phyloP scores from a whole-genome alignment of 2,113 vertebrate genomes.

The Pristiophorus japonicus region DNA sequence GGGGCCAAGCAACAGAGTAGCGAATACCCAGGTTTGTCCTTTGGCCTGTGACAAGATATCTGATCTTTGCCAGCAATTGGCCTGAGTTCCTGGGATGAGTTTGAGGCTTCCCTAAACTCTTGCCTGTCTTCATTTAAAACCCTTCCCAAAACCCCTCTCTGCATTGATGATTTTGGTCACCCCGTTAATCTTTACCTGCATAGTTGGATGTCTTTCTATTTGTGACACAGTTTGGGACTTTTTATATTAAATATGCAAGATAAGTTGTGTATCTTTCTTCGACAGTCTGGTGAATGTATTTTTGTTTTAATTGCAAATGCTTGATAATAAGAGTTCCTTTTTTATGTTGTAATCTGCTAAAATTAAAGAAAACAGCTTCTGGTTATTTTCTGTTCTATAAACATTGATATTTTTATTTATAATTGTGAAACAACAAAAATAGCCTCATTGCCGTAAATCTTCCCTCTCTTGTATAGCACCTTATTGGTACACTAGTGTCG shows the following conservation, averaged over 20 bases:
- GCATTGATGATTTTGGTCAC: background rate
- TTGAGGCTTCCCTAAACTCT: background rate
- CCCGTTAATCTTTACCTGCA: background rate
- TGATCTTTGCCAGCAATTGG: background rate
- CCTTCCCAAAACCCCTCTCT: background rate
- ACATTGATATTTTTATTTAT: background rate
- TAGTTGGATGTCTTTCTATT: background rate
- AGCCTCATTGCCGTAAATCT: background rate
- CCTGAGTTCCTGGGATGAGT: background rate
- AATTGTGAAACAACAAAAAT: background rate
- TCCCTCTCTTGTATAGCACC: background rate
- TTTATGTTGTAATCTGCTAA: background rate
- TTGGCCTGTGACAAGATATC: background rate
- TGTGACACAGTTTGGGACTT: background rate
- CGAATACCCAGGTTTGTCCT: background rate
- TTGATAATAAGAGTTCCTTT: background rate
- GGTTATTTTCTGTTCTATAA: background rate
- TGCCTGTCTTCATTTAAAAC: background rate
- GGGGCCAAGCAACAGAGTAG: background rate
- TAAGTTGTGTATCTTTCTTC: background rate
- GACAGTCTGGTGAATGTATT: background rate
- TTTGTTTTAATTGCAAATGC: background rate
- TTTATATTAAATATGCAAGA: background rate
- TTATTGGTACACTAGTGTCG: background rate
- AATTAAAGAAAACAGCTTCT: background rate